phyloP scores from a whole-genome alignment of 92 coral and sea anemone species.

The Umimayanthus kanabou region DNA sequence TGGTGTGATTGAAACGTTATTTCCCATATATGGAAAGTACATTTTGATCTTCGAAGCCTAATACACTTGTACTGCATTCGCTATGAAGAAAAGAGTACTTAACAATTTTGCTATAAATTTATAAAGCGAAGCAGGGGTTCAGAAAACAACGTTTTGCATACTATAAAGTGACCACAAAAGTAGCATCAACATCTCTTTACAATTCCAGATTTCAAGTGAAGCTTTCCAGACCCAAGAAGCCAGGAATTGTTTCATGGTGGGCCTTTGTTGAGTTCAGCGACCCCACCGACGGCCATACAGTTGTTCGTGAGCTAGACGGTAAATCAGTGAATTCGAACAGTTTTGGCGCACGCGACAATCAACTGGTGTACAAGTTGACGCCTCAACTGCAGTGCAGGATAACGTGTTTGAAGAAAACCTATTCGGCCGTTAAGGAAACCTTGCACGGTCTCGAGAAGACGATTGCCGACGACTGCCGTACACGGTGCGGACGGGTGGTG shows the following conservation, averaged over 20 bases:
- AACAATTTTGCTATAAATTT: too few relatives aligned
- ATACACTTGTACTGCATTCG: too few relatives aligned
- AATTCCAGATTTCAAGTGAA: constrained; percentile 30
- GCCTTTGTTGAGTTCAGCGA: constrained; percentile 23
- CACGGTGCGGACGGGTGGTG: constrained; percentile 16
- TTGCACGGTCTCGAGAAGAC: background rate
- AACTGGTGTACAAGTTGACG: background rate
- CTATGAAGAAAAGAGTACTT: too few relatives aligned
- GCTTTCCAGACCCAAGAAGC: background rate
- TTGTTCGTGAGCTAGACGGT: constrained; percentile 32
- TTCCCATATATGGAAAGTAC: too few relatives aligned
- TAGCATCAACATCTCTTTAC: background rate
- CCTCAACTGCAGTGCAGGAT: constrained; percentile 21
- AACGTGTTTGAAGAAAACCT: constrained; percentile 7
- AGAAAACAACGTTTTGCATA: too few relatives aligned
- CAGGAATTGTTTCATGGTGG: background rate
- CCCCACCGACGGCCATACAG: constrained; percentile 10
- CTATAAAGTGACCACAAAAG: too few relatives aligned
- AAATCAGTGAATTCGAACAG: background rate
- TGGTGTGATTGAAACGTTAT: too few relatives aligned
- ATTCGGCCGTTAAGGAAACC: constrained; percentile 4
- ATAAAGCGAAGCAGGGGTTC: too few relatives aligned
- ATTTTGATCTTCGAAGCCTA: too few relatives aligned
- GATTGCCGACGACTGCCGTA: constrained; percentile 11
- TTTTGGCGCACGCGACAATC: too few relatives aligned